A percentile compares a stretch with the other conserved stretches of the same genome.
phyloP scores from a whole-genome alignment of 2,888 invertebrate genomes.

The Oxytorus armatus region DNA sequence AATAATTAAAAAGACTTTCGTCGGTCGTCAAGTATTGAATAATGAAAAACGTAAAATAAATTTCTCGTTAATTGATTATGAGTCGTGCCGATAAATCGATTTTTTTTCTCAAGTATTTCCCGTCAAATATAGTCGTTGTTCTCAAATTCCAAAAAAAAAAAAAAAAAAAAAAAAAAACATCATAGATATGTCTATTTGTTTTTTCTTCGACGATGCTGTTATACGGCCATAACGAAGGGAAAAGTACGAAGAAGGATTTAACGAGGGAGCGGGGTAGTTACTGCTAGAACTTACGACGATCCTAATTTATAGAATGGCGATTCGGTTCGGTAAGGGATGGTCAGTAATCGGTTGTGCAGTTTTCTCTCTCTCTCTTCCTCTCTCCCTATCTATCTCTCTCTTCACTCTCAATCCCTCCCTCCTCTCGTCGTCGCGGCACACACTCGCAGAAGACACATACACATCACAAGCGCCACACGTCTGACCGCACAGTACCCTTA shows the following conservation, averaged over 20 bases:
- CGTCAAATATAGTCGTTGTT: constrained; percentile 26
- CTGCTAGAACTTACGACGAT: constrained; percentile 69
- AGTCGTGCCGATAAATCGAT: constrained; percentile 41
- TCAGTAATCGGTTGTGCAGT: constrained; percentile 67
- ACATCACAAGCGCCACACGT: constrained; percentile 62
- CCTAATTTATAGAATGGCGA: constrained; percentile 74
- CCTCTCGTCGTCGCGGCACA: constrained; percentile 47
- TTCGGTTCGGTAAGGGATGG: constrained; percentile 68
- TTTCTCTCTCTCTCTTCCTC: constrained; percentile 33
- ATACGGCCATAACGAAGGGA: constrained; percentile 31
- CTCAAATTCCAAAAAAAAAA: constrained; percentile 22
- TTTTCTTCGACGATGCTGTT: constrained; percentile 10
- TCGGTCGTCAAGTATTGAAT: background rate
- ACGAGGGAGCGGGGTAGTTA: constrained; percentile 64
- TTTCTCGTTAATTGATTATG: constrained; percentile 32
- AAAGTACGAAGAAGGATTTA: constrained; percentile 64
- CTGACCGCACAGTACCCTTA: constrained; percentile 72
- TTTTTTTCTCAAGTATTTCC: constrained; percentile 3
- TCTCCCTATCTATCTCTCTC: constrained; percentile 35
- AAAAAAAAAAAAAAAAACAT: too few relatives aligned
- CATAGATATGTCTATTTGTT: background rate
- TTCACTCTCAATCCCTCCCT: constrained; percentile 35
- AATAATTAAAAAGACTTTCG: constrained; percentile 20
- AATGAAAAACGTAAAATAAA: background rate
- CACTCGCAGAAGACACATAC: constrained; percentile 18